Evolutionary conservation across 92 coral and sea anemone species (phyloP), one percentile per base, ranked within the genome.

Genomic region (Bergia sp.): DNA sequence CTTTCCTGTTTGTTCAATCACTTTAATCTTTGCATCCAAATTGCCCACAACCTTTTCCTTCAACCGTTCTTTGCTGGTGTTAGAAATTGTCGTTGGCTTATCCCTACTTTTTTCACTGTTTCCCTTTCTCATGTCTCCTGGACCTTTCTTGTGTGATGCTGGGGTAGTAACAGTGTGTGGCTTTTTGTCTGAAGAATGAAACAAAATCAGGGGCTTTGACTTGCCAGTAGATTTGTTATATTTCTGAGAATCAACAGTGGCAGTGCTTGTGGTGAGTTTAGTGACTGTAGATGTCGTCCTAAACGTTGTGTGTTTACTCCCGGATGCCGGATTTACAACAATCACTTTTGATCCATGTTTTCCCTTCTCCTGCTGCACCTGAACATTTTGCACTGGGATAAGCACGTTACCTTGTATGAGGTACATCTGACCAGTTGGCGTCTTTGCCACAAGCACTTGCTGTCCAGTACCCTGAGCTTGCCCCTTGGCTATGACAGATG

Each of bases 401-500:
- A 95, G 89, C 1, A 95, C 93, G 84, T 95, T 95, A 18, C 98
- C 98, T 82, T 95, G 98, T 8, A 95, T 95, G 80, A 95, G 92
- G 73, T 95, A 95, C 98, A 95, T 94, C 84, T 95, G 96, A 7
- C 98, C 98, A 20, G 90, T 89, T 1, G 98, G 88, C 0, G 98
- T 95, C 88, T 95, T 95, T 66, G 98, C 98, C 20, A 95, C 98
- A 75, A 95, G 92, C 29, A 95, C 98, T 82, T 95, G 93, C 73
- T 95, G 98, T 23, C 94, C 94, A 73, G 91, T 90, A 79, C 94
- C 95, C 29, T 94, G 89, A 5, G 98, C 92, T 85, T 91, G 95
- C 23, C 98, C 98, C 82, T 95, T 95, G 57, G 98, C 98, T 36
- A 95, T 95, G 91, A 95, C 94, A 67, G 96, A 94, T 29, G 98